A percentile compares a stretch with the other conserved stretches of the same genome.
Evolutionary conservation across 2,113 vertebrate species (phyloP).

Genomic region (Cephalopterus ornatus): DNA sequence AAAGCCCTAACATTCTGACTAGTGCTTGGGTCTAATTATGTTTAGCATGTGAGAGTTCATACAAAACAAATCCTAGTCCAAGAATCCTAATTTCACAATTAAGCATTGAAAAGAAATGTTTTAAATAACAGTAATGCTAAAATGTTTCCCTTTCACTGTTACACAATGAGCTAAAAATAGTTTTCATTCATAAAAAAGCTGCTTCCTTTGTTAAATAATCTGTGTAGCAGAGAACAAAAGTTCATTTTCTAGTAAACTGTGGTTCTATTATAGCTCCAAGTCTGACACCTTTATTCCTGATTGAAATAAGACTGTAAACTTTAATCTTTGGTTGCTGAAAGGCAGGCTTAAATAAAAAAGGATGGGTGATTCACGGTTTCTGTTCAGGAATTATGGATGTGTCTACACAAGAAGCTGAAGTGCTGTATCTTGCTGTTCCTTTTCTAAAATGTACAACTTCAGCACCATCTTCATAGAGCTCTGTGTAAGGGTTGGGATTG

Average conservation of each 20-base stretch:
- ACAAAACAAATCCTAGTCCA: neutral
- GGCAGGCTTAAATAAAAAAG: neutral
- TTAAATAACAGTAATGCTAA: neutral
- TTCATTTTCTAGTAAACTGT: slow-evolving; percentile 27
- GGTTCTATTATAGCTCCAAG: neutral
- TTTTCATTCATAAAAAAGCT: slow-evolving; percentile 55
- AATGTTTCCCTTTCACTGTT: slow-evolving; percentile 28
- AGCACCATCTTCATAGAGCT: neutral
- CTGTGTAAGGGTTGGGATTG: accelerated
- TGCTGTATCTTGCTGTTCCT: neutral
- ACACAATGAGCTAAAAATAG: slow-evolving; percentile 42
- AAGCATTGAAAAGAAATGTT: neutral
- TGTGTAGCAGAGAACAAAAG: slow-evolving; percentile 2
- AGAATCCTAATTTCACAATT: neutral
- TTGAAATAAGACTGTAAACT: neutral
- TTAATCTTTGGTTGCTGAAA: neutral
- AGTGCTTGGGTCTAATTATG: neutral
- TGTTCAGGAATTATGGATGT: neutral
- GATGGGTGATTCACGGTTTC: neutral
- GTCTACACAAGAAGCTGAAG: neutral
- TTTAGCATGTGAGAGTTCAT: neutral
- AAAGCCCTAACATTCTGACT: accelerated
- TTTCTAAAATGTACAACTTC: neutral
- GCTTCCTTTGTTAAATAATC: slow-evolving; percentile 55
- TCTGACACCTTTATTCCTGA: neutral